phyloP scores from a whole-genome alignment of 2,888 invertebrate genomes.

The Apocheima hispidaria region DNA sequence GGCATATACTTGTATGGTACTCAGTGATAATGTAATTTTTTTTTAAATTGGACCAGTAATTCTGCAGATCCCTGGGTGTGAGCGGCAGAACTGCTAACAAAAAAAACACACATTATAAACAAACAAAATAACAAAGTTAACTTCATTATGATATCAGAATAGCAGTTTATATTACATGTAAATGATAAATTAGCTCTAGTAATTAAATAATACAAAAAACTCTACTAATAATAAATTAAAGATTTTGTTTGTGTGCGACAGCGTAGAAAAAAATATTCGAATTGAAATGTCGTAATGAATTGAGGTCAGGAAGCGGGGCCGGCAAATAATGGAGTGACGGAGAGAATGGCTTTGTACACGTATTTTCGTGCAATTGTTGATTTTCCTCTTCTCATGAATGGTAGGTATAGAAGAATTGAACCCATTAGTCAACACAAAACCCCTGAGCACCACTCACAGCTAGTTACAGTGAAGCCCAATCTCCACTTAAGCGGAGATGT shows the following conservation, averaged over 20 bases:
- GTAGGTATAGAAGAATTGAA: constrained; percentile 49
- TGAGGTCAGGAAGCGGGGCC: constrained; percentile 56
- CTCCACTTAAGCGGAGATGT: no score
- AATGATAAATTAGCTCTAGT: no score
- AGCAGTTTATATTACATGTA: no score
- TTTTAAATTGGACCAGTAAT: no score
- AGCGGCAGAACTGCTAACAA: no score
- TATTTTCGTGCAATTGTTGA: constrained; percentile 51
- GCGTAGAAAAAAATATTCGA: constrained; percentile 53
- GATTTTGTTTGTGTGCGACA: constrained; percentile 54
- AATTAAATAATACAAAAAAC: background rate
- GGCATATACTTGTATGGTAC: no score
- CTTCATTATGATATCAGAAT: no score
- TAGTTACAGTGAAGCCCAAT: no score
- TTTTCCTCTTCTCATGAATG: constrained; percentile 49
- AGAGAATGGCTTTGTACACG: constrained; percentile 50
- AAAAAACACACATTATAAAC: no score
- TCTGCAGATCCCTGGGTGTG: no score
- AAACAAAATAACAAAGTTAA: no score
- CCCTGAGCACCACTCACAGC: background rate
- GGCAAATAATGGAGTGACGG: constrained; percentile 56
- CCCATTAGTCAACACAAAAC: constrained; percentile 40
- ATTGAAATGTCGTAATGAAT: constrained; percentile 59
- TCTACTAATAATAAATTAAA: constrained; percentile 49
- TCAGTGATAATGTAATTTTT: no score